phyloP scores from a whole-genome alignment of 2,888 invertebrate species.

The Dioctria linearis region DNA sequence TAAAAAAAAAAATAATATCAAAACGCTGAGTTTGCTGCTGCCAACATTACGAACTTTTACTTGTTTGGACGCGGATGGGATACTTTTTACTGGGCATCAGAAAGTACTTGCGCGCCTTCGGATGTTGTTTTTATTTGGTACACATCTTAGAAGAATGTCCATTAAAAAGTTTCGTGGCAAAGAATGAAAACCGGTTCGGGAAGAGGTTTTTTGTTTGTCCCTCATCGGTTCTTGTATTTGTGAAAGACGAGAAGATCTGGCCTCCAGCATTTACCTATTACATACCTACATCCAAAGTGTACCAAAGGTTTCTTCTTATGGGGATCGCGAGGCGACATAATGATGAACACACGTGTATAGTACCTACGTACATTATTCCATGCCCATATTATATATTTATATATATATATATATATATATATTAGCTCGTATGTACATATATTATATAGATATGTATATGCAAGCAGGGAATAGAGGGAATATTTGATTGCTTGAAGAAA shows the following conservation, averaged over 20 bases:
- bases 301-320: constrained; percentile 29
- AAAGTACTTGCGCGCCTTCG: constrained; percentile 20
- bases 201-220: constrained; percentile 25
- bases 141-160: constrained; percentile 49
- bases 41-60: constrained; percentile 48
- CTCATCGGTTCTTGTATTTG: not conserved
- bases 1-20: not conserved
- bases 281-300: constrained; percentile 26
- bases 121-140: constrained; percentile 30
- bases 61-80: constrained; percentile 20
- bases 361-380: not conserved
- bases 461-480: not conserved
- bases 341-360: constrained; percentile 26
- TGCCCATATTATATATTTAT: too few relatives aligned
- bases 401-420: too few relatives aligned
- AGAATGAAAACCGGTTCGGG: constrained; percentile 47
- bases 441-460: not conserved
- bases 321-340: constrained; percentile 15
- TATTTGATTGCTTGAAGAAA: constrained; percentile 12
- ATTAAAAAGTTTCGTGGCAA: constrained; percentile 41
- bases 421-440: not conserved
- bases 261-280: constrained; percentile 37
- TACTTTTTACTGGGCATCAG: constrained; percentile 14
- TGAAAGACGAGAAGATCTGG: constrained; percentile 22
- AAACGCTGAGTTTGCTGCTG: constrained; percentile 1